Conservation (phyloP, 2,888 invertebrate genomes). For the Lithodes maja region DNA sequence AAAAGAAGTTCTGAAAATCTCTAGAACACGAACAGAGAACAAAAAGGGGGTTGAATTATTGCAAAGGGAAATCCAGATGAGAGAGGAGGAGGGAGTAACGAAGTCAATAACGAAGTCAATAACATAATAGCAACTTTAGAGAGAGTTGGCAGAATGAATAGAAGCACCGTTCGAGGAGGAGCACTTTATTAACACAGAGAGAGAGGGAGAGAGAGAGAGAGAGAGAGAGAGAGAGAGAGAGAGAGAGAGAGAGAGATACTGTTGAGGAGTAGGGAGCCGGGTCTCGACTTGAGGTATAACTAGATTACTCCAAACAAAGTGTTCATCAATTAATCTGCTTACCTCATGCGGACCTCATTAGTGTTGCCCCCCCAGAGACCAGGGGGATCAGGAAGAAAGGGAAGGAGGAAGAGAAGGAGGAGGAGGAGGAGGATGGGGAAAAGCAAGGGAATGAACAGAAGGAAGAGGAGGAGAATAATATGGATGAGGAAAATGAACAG, state of each 20-base stretch:
- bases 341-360: constrained; percentile 52
- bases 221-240: background rate
- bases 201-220: constrained; percentile 31
- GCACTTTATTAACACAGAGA: background rate
- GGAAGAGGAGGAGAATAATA: background rate
- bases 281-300: constrained; percentile 22
- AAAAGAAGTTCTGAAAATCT: too few species aligned
- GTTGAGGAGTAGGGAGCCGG: too few species aligned
- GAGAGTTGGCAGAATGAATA: background rate
- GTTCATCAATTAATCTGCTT: constrained; percentile 58
- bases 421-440: background rate
- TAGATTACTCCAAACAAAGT: constrained; percentile 50
- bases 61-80: background rate
- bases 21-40: too few species aligned
- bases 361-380: constrained; percentile 9
- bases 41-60: too few species aligned
- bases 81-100: background rate
- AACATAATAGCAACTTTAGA: background rate
- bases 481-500: background rate
- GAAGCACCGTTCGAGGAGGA: too few species aligned
- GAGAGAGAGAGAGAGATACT: background rate
- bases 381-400: background rate
- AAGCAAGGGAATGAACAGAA: background rate
- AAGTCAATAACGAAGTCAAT: background rate
- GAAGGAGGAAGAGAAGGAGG: background rate